These are phyloP conservation scores for Oryzias javanicus DNA, from an alignment of 2,113 vertebrate genomes.

Conservation along the genomic window DNA sequence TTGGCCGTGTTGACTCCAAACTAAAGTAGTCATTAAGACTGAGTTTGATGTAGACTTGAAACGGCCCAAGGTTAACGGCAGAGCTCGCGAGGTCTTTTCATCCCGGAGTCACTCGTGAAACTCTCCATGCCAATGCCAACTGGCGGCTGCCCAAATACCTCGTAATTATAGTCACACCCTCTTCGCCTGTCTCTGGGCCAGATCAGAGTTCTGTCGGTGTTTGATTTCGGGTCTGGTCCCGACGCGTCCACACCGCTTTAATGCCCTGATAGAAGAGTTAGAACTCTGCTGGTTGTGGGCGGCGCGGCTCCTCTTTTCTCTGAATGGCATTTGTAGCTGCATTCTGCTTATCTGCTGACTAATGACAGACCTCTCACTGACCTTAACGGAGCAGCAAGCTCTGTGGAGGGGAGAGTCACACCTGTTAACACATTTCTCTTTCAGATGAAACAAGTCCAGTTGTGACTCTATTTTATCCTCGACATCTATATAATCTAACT, in stretches of 20 bases:
- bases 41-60: constrained; percentile 52
- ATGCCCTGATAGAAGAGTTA: constrained; percentile 40
- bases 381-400: constrained; percentile 26
- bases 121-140: constrained; percentile 46
- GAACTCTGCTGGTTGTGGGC: constrained; percentile 33
- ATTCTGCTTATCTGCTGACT: constrained; percentile 59
- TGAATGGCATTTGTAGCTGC: constrained; percentile 55
- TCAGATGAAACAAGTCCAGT: constrained; percentile 3
- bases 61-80: constrained; percentile 55
- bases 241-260: constrained; percentile 39
- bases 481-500: too few relatives aligned
- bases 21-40: constrained; percentile 23
- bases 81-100: constrained; percentile 39
- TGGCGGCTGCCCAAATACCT: constrained; percentile 62
- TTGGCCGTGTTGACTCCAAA: constrained; percentile 24
- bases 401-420: constrained; percentile 16
- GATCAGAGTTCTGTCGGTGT: constrained; percentile 60
- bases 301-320: constrained; percentile 46
- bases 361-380: constrained; percentile 50
- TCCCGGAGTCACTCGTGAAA: constrained; percentile 55
- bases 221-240: constrained; percentile 59
- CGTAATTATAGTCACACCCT: constrained; percentile 71
- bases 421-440: constrained; percentile 32
- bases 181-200: constrained; percentile 49
- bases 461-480: not conserved